phyloP scores from a whole-genome alignment of 2,888 invertebrate genomes.

The Epinotia brunnichana region DNA sequence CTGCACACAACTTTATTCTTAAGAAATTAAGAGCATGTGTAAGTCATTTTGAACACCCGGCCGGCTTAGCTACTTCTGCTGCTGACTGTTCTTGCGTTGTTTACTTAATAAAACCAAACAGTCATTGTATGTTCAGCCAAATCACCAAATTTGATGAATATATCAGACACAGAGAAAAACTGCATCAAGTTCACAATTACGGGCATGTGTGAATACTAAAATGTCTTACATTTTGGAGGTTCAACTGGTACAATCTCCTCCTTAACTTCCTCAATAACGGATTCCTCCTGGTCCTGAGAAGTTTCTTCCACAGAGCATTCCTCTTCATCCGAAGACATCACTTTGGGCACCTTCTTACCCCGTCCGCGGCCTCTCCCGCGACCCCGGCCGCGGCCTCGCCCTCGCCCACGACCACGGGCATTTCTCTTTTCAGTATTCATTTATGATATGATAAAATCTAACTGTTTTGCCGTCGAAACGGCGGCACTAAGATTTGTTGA shows the following conservation, averaged over 20 bases:
- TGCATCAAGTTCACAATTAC: neutral
- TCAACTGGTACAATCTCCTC: constrained; percentile 77
- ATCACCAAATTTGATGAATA: neutral
- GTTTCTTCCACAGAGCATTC: constrained; percentile 81
- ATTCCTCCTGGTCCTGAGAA: constrained; percentile 81
- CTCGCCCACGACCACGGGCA: constrained; percentile 88
- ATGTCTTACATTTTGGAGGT: constrained; percentile 81
- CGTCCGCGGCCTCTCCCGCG: constrained; percentile 88
- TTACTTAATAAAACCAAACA: too few relatives aligned
- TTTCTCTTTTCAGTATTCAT: constrained; percentile 85
- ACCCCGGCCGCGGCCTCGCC: constrained; percentile 90
- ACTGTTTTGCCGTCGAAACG: constrained; percentile 16
- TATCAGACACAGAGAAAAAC: neutral
- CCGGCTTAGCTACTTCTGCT: too few relatives aligned
- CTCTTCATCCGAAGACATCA: constrained; percentile 85
- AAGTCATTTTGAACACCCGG: too few relatives aligned
- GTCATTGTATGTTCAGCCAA: too few relatives aligned
- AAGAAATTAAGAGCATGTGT: too few relatives aligned
- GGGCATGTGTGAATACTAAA: neutral
- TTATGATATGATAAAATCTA: constrained; percentile 33
- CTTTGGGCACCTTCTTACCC: constrained; percentile 89
- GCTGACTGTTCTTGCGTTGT: too few relatives aligned
- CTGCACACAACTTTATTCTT: too few relatives aligned
- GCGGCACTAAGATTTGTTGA: constrained; percentile 31
- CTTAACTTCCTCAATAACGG: constrained; percentile 70